Base-by-base conservation (phyloP, 2,888 invertebrate genomes). In the Ophioninae sp. region DNA sequence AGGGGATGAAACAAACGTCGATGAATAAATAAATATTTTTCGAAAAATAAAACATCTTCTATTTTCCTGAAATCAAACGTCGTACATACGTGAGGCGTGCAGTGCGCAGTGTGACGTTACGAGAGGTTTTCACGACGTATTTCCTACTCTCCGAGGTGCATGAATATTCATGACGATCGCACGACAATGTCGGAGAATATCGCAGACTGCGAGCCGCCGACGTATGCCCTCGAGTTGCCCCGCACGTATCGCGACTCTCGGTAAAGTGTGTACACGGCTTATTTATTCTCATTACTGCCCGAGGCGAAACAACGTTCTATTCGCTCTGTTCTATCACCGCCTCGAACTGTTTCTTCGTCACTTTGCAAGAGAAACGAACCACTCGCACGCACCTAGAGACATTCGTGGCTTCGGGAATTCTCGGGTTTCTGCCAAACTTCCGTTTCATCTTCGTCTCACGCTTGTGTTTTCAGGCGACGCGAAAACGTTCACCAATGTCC, bases 201-300 rank as follows among this genome's bases (percentile, higher is more conserved):
- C 69, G 78, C 78, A 84, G 83, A 84, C 83, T 79, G 83, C 83
- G 75, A 84, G 83, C 78, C 83, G 83, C 83, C 83, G 62, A 30
- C 69, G 76, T 77, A 44, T 77, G 57, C 67, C 74, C 61, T n/a
- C 64, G 73, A 41, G 69, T 50, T 64, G 62, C 65, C 77, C 57
- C 41, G 72, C 82, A 70, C 64, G 57, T 72, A 65, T 70, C 79
- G 61, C 75, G 50, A 59, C 69, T 17, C 44, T 72, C 13, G 41
- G 57, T 59, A 65, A 69, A 64, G 57, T 65, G 23, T 59, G 62
- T 39, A 65, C 80, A 37, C 57, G 74, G 59, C 59, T 67, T 72
- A 57, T 75, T 68, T 44, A 37, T 73, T 80, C 41, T 56, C 72
- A 62, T 21, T 50, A 20, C 56, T 10, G 68, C 77, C 57, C 65